A percentile compares a stretch with the other conserved stretches of the same genome.
Conservation (phyloP, 2,888 invertebrate genomes). For the Pachycephus smyrnensis region DNA sequence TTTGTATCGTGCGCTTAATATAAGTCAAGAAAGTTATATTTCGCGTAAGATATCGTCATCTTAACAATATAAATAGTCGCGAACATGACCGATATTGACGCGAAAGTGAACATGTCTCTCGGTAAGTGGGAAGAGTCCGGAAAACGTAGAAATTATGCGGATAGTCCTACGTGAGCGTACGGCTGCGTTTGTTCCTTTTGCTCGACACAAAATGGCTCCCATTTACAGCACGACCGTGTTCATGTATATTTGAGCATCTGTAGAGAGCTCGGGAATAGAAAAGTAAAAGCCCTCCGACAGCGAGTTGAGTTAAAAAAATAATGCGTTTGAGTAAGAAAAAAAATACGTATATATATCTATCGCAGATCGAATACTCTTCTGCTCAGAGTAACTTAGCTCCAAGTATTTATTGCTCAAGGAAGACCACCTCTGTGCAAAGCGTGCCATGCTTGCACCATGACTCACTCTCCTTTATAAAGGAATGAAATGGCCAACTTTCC, state of each 20-base stretch:
- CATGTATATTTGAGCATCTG: background rate
- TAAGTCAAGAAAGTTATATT: background rate
- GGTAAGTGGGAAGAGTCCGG: conserved; percentile 62
- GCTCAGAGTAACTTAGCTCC: background rate
- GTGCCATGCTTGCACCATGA: background rate
- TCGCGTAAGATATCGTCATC: background rate
- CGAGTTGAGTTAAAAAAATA: background rate
- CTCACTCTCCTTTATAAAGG: background rate
- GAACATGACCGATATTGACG: conserved; percentile 63
- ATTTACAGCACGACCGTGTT: background rate
- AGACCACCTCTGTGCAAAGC: background rate
- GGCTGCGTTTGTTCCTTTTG: conserved; percentile 46
- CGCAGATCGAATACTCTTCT: background rate
- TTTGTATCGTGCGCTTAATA: background rate
- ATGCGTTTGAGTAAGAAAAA: background rate
- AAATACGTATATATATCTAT: background rate
- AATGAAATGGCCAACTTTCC: conserved; percentile 12
- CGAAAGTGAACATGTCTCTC: conserved; percentile 66
- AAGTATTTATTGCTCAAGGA: background rate
- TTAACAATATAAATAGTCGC: background rate
- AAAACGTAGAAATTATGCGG: conserved; percentile 42
- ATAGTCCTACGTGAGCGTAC: conserved; percentile 57
- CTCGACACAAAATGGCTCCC: conserved; percentile 48
- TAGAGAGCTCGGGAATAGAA: conserved; percentile 26
- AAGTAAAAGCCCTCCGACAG: conserved; percentile 2